Evolutionary conservation across 2,113 vertebrate species (phyloP), one percentile per base, ranked within the genome.

Genomic region (Sinocyclocheilus anshuiensis): DNA sequence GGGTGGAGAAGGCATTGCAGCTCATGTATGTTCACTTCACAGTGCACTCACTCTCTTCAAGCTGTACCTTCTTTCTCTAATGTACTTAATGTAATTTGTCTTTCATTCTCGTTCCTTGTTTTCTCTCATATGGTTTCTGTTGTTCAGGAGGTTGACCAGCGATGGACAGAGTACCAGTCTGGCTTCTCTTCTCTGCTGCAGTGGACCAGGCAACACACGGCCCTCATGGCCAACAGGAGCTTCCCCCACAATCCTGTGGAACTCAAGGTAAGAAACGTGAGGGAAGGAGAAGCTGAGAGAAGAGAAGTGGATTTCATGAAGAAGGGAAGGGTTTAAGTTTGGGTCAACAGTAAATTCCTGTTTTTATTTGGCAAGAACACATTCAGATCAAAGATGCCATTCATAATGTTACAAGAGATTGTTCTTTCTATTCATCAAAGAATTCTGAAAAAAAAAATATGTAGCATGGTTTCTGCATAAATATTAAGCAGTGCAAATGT

Each of bases 171-270:
- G 88, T 99, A 99, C 92, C 97, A 98, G 94, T 95, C 94, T 90
- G 92, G 93, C 2, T 95, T 99, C 92, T 96, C 96, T 65, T 96
- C 96, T 82, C 95, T 99, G 91, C 92, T 97, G 93, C 97, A 97
- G 26, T 99, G 98, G 98, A 98, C 97, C 93, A 97, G 96, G 89
- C 97, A 98, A 91, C 96, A 99, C 89, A 97, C 92, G 79, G 93
- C 95, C 93, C 91, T 97, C 89, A 98, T 98, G 97, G 97, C 97
- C 80, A 96, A 97, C 92, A 98, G 97, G 95, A 97, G 95, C 91
- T 99, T 99, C 69, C 97, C 98, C 86, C 97, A 97, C 91, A 98
- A 99, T 93, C 98, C 98, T 39, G 97, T 97, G 87, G 98, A 99
- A 93, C 96, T 99, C 92, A 99, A 99, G 97, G 98, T 98, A 89